A percentile compares a stretch with the other conserved stretches of the same genome.
Evolutionary conservation across 2,113 vertebrate species (phyloP).

Genomic region (Sorex araneus): DNA sequence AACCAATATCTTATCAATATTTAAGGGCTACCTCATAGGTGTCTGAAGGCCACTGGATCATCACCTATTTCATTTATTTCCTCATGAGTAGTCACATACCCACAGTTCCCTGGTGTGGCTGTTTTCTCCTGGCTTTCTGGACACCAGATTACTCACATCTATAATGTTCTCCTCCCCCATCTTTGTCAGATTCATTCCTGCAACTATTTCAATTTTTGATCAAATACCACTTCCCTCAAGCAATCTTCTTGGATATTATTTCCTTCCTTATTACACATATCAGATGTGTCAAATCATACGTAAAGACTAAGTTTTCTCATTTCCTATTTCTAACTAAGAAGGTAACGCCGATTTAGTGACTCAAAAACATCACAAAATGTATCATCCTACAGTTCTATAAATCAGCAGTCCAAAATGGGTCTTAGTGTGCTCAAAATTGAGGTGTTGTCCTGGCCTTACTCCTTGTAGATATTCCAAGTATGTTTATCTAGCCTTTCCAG

Average conservation of each 20-base stretch:
- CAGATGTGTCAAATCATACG: neutral
- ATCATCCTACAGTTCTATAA: neutral
- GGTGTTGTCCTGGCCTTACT: neutral
- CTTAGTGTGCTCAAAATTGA: neutral
- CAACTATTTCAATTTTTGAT: constrained; percentile 35
- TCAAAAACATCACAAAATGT: neutral
- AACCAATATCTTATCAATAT: neutral
- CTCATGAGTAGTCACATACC: neutral
- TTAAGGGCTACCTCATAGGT: no score
- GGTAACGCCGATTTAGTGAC: neutral
- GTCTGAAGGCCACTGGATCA: neutral
- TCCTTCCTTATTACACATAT: neutral
- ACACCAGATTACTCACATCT: no score
- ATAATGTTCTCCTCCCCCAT: neutral
- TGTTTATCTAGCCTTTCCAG: neutral
- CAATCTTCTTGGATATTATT: neutral
- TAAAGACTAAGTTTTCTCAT: no score
- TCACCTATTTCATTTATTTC: neutral
- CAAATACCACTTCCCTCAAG: constrained; percentile 39
- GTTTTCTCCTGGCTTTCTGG: neutral
- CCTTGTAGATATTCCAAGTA: neutral
- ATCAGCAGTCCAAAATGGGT: neutral
- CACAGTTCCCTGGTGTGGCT: neutral
- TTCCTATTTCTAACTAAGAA: no score
- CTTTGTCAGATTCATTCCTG: constrained; percentile 60